Percentiles rank a stretch among this genome's conserved stretches.
Evolutionary conservation across 2,113 vertebrate species (phyloP).

Genomic region (Benitochromis conjunctus): DNA sequence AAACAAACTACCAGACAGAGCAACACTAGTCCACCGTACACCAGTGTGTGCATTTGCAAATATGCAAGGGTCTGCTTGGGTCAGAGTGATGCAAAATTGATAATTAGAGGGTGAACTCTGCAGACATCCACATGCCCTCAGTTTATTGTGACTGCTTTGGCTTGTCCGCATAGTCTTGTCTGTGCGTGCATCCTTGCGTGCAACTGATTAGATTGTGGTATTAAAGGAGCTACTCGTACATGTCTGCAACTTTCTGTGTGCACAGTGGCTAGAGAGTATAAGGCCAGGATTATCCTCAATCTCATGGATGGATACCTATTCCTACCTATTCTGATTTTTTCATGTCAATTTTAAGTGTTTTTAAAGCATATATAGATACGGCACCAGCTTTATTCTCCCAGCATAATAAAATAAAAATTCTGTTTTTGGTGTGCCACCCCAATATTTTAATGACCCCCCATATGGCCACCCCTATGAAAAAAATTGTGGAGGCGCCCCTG

Average conservation of each 20-base stretch:
- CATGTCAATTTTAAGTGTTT: not conserved
- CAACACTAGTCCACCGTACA: not conserved
- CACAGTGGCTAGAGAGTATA: not conserved
- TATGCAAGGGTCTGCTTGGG: not conserved
- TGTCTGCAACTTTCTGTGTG: not conserved
- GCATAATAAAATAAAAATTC: not conserved
- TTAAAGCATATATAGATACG: not conserved
- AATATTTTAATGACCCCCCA: not conserved
- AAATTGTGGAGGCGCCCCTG: not conserved
- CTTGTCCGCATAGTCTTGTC: not conserved
- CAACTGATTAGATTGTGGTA: not conserved
- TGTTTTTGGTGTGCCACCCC: not conserved
- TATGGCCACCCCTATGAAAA: not conserved
- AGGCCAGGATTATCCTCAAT: not conserved
- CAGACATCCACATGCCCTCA: not conserved
- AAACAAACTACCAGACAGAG: not conserved
- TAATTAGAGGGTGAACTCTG: not conserved
- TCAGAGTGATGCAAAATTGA: not conserved
- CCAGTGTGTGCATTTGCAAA: not conserved
- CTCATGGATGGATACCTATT: not conserved
- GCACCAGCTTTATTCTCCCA: not conserved
- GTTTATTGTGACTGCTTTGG: not conserved
- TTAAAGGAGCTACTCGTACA: not conserved
- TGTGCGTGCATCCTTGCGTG: not conserved
- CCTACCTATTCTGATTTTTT: no score